A percentile compares a stretch with the other conserved stretches of the same genome.
These are phyloP conservation scores for Henicopernis longicauda DNA, from an alignment of 2,113 vertebrate genomes.

Conservation along the genomic window DNA sequence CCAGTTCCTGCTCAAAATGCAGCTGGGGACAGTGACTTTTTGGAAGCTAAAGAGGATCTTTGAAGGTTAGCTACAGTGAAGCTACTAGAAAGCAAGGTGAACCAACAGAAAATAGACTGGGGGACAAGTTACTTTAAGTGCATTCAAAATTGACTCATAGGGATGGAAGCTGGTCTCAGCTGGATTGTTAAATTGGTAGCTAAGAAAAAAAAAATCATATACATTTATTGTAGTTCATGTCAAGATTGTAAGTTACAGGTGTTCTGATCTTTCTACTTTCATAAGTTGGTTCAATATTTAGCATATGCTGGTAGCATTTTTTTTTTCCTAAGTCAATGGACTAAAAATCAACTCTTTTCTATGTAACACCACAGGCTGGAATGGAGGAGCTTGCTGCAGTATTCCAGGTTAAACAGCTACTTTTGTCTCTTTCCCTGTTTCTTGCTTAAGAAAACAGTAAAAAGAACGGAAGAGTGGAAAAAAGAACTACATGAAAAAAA, in stretches of 20 bases:
- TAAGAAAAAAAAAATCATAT: background rate
- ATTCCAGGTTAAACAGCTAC: conserved; percentile 42
- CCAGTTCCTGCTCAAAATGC: background rate
- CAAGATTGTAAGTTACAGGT: background rate
- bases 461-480: conserved; percentile 10
- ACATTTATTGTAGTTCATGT: background rate
- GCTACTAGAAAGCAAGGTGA: background rate
- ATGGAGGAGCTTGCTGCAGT: background rate
- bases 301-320: conserved; percentile 23
- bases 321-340: conserved; percentile 48
- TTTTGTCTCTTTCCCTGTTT: conserved; percentile 1
- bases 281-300: conserved; percentile 44
- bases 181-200: background rate
- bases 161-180: background rate
- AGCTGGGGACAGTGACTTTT: background rate
- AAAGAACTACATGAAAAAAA: conserved; percentile 44
- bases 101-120: background rate
- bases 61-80: background rate
- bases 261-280: conserved; percentile 8
- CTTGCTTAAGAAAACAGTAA: conserved; percentile 22
- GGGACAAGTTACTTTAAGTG: background rate
- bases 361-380: conserved; percentile 33
- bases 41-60: background rate
- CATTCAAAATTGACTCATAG: background rate
- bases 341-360: conserved; percentile 63